Evolutionary conservation across 2,113 vertebrate genomes (phyloP), one percentile per base, ranked within the genome.

Genomic region (Upupa epops): DNA sequence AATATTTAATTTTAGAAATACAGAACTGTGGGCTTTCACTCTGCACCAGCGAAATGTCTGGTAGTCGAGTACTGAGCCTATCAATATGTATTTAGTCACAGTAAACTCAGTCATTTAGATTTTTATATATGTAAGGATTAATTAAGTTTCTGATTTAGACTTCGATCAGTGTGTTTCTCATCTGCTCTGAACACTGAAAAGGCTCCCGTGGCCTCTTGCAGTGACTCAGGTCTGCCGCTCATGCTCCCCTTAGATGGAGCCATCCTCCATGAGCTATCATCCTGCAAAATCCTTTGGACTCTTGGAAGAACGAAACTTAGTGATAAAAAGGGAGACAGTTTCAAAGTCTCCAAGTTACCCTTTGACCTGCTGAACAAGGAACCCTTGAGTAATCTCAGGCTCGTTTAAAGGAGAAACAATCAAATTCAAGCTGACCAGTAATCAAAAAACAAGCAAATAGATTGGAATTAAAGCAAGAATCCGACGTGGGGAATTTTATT

Each of bases 331-430:
- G 65, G 81, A 92, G 91, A 96, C 15, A 18, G 90, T 94, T 95
- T 93, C 93, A 95, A 95, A 96, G 96, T 96, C 92, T 94, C 90
- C 86, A 60, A 79, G 54, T 89, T 85, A 89, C 86, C 90, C 95
- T 95, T 95, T 96, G 93, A 94, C 90, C 95, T 70, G 86, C 63
- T 94, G 88, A 93, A 92, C 90, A 96, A 96, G 90, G 81, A 93
- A 94, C 84, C 81, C 83, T 93, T 87, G 78, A 94, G 95, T 94
- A 96, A 96, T 93, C 78, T 93, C 89, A 70, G 93, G 0, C 84
- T 63, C 21, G 8, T 93, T 93, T 96, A 96, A 95, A 92, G 89
- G 91, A 94, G 94, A 95, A 96, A 95, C 92, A 96, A 96, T 90
- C 92, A 93, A 82, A 93, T 89, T 93, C 55, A 87, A 96, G 86